These are phyloP conservation scores for Acanthurus leucopareius DNA, from an alignment of 2,797 vertebrate genomes.

Conservation along the genomic window DNA sequence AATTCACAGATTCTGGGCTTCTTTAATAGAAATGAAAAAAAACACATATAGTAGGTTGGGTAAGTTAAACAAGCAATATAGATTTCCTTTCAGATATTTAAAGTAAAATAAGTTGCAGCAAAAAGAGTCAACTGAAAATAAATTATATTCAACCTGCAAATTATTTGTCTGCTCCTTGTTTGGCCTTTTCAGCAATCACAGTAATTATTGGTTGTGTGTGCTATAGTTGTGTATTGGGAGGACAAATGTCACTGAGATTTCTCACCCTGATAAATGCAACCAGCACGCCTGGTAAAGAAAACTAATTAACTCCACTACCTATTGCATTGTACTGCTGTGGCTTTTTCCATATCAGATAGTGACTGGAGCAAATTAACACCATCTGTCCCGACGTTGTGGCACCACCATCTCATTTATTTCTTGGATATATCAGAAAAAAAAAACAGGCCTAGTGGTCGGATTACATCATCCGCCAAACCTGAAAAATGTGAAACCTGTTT, in stretches of 20 bases:
- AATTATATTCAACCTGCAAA: slow-evolving; percentile 37
- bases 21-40: neutral
- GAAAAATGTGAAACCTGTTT: neutral
- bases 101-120: neutral
- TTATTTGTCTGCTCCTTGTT: too few species aligned
- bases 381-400: neutral
- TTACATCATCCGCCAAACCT: slow-evolving; percentile 21
- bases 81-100: slow-evolving; percentile 1
- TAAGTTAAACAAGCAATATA: neutral
- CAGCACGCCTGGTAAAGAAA: slow-evolving; percentile 57
- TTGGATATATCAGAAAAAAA: slow-evolving; percentile 18
- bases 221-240: slow-evolving; percentile 52
- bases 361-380: slow-evolving; percentile 34
- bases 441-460: slow-evolving; percentile 15
- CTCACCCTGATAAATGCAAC: slow-evolving; percentile 60
- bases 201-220: slow-evolving; percentile 65
- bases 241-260: slow-evolving; percentile 72
- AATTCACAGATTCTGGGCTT: neutral
- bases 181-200: slow-evolving; percentile 56
- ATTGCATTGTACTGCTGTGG: slow-evolving; percentile 25
- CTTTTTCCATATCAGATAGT: slow-evolving; percentile 37
- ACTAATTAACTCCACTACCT: slow-evolving; percentile 67
- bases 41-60: neutral
- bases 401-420: slow-evolving; percentile 13
- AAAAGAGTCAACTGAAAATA: slow-evolving; percentile 33